Conservation (phyloP, 2,113 vertebrate genomes). For the Marmota monax region DNA sequence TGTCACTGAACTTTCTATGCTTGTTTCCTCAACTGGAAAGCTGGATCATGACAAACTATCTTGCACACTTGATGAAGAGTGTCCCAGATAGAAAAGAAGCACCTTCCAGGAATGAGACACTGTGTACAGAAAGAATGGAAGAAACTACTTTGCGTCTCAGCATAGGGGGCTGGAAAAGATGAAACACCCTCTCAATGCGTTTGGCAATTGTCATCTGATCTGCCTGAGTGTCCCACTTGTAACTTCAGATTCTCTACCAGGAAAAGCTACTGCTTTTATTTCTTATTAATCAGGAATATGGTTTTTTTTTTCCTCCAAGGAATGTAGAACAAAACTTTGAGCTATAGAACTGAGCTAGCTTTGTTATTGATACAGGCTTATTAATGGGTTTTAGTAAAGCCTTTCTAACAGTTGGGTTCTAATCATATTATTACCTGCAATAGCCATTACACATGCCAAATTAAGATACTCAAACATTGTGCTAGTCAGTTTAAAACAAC, state of each 20-base stretch:
- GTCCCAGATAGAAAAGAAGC: background rate
- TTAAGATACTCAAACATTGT: slow-evolving; percentile 31
- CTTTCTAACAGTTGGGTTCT: background rate
- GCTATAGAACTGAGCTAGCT: background rate
- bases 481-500: slow-evolving; percentile 45
- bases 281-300: slow-evolving; percentile 3
- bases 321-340: background rate
- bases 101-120: background rate
- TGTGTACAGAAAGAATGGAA: background rate
- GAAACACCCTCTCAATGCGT: background rate
- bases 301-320: background rate
- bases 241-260: background rate
- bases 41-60: background rate
- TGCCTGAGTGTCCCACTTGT: background rate
- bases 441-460: background rate
- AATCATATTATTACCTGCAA: background rate
- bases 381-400: slow-evolving; percentile 28
- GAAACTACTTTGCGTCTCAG: background rate
- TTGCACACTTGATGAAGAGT: background rate
- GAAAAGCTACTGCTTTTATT: background rate
- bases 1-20: background rate
- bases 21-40: background rate
- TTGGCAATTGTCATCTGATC: background rate
- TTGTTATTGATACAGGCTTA: background rate
- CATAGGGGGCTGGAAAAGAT: background rate